phyloP scores from a whole-genome alignment of 1,140 invertebrate species.

The Triops longicaudatus region DNA sequence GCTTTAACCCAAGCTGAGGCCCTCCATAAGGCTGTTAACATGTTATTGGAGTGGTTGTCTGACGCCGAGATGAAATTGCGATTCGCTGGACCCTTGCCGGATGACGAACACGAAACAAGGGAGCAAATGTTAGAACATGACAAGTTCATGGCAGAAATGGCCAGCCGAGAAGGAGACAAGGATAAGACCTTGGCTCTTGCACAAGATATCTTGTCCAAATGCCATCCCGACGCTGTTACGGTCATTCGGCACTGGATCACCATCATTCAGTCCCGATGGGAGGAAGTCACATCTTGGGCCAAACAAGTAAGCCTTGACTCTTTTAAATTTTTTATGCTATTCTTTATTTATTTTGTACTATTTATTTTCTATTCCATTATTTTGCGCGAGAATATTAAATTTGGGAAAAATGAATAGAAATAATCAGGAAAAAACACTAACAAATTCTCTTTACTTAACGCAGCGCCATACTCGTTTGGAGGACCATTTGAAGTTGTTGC shows the following conservation, averaged over 20 bases:
- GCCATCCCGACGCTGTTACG: constrained; percentile 85
- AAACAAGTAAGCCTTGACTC: constrained; percentile 38
- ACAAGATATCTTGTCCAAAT: constrained; percentile 75
- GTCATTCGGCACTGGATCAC: constrained; percentile 97
- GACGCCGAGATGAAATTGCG: constrained; percentile 88
- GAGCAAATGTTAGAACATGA: constrained; percentile 72
- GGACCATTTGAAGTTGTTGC: constrained; percentile 52
- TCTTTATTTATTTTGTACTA: too few relatives aligned
- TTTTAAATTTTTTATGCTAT: too few relatives aligned
- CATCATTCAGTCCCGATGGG: constrained; percentile 93
- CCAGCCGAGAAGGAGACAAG: constrained; percentile 75
- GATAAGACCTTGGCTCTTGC: constrained; percentile 79
- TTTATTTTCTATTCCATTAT: background rate
- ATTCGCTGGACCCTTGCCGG: constrained; percentile 76
- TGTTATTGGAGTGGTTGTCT: constrained; percentile 89
- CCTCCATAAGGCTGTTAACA: constrained; percentile 86
- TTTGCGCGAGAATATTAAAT: background rate
- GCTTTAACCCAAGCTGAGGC: constrained; percentile 76
- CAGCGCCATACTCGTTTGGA: constrained; percentile 76
- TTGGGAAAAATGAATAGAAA: background rate
- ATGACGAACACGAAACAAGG: constrained; percentile 79
- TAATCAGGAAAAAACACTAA: background rate
- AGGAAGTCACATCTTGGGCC: constrained; percentile 78
- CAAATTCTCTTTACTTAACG: constrained; percentile 35
- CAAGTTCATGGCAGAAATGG: constrained; percentile 71